Percentiles rank a stretch among this genome's conserved stretches.
phyloP scores from a whole-genome alignment of 2,113 vertebrate species.

The Tachysurus vachellii region DNA sequence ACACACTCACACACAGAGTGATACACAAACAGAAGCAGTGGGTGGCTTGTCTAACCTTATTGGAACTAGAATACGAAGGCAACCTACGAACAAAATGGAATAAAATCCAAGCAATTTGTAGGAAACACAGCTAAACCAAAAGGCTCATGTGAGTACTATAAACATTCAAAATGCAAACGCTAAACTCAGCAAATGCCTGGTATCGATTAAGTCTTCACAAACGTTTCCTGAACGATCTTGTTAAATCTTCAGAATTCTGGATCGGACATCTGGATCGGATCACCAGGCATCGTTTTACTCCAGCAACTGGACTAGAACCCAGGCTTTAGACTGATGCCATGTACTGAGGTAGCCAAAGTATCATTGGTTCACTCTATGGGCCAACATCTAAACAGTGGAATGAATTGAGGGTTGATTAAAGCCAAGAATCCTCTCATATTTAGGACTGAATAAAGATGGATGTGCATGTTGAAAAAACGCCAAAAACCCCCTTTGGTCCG shows the following conservation, averaged over 20 bases:
- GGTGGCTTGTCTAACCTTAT: not conserved
- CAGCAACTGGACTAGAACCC: not conserved
- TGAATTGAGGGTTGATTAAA: not conserved
- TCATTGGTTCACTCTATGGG: not conserved
- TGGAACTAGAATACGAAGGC: not conserved
- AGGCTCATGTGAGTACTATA: not conserved
- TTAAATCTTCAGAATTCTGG: not conserved
- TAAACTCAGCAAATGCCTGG: not conserved
- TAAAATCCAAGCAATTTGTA: constrained; percentile 2
- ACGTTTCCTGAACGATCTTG: not conserved
- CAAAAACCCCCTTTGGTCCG: too few relatives aligned
- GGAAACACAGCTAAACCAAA: not conserved
- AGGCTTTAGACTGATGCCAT: not conserved
- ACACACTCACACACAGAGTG: not conserved
- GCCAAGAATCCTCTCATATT: not conserved
- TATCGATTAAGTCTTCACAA: not conserved
- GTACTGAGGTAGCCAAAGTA: not conserved
- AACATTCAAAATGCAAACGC: not conserved
- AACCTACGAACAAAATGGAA: not conserved
- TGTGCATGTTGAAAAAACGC: not conserved
- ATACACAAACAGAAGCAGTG: not conserved
- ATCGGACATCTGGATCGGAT: not conserved
- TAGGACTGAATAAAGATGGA: not conserved
- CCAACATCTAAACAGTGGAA: not conserved
- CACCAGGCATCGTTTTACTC: not conserved